These are phyloP conservation scores for Ptychadena robeensis DNA, from an alignment of 2,797 vertebrate genomes.

Conservation along the genomic window DNA sequence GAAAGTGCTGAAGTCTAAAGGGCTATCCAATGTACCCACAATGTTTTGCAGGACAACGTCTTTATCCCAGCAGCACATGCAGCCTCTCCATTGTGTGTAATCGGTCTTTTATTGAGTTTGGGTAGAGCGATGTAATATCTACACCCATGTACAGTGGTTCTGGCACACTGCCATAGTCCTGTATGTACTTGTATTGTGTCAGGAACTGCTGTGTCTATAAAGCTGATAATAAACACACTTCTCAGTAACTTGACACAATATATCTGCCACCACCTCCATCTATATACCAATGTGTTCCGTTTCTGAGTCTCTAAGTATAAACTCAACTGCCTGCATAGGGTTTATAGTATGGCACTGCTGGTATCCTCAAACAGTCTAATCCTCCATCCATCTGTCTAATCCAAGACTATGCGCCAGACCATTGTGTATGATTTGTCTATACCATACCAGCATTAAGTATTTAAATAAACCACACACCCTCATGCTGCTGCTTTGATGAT, in stretches of 20 bases:
- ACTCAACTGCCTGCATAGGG: neutral
- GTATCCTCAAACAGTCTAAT: constrained; percentile 39
- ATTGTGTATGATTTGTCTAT: neutral
- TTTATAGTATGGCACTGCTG: neutral
- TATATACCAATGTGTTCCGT: too few relatives aligned
- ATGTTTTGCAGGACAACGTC: neutral
- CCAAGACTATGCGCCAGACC: constrained; percentile 12
- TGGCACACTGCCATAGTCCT: neutral
- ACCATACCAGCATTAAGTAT: neutral
- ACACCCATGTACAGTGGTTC: neutral
- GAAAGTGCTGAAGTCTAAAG: neutral
- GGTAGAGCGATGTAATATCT: neutral
- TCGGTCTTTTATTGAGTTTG: neutral
- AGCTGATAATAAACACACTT: constrained; percentile 16
- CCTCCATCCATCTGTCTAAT: constrained; percentile 59
- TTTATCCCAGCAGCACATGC: neutral
- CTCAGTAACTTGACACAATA: constrained; percentile 22
- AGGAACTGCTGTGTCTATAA: neutral
- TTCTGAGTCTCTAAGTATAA: neutral
- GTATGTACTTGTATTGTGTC: constrained; percentile 4
- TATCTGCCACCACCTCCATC: constrained; percentile 26
- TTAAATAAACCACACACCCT: neutral
- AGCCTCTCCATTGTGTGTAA: neutral
- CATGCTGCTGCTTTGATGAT: neutral
- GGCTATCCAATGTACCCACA: neutral